These are phyloP conservation scores for Gymnocypris eckloni DNA, from an alignment of 2,797 vertebrate genomes.

Conservation along the genomic window DNA sequence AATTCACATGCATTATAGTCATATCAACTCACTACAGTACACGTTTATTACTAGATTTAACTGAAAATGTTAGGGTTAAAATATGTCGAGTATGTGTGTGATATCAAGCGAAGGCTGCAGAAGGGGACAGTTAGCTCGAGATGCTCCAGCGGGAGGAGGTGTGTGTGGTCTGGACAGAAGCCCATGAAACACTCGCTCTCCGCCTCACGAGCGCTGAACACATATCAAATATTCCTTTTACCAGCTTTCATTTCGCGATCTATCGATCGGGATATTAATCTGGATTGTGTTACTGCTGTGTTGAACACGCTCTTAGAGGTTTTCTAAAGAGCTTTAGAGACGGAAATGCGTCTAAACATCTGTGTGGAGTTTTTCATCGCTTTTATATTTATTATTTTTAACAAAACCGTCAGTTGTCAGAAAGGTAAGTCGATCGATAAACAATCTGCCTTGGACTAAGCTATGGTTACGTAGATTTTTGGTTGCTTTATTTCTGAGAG, in stretches of 20 bases:
- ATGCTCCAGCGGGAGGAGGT: constrained; percentile 33
- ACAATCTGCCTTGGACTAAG: background rate
- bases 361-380: constrained; percentile 22
- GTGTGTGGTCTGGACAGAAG: constrained; percentile 30
- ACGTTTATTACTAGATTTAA: background rate
- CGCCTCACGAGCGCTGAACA: background rate
- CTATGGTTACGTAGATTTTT: background rate
- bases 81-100: background rate
- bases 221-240: background rate
- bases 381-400: constrained; percentile 19
- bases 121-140: background rate
- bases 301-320: background rate
- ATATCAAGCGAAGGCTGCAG: background rate
- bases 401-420: constrained; percentile 9
- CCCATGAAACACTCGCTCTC: constrained; percentile 16
- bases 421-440: constrained; percentile 47
- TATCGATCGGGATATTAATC: background rate
- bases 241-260: background rate
- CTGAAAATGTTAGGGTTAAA: background rate
- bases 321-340: background rate
- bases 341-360: constrained; percentile 34
- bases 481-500: background rate
- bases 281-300: background rate
- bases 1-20: background rate
- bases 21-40: background rate